Evolutionary conservation across 1,140 invertebrate species (phyloP).

Genomic region (Reticulitermes speratus): DNA sequence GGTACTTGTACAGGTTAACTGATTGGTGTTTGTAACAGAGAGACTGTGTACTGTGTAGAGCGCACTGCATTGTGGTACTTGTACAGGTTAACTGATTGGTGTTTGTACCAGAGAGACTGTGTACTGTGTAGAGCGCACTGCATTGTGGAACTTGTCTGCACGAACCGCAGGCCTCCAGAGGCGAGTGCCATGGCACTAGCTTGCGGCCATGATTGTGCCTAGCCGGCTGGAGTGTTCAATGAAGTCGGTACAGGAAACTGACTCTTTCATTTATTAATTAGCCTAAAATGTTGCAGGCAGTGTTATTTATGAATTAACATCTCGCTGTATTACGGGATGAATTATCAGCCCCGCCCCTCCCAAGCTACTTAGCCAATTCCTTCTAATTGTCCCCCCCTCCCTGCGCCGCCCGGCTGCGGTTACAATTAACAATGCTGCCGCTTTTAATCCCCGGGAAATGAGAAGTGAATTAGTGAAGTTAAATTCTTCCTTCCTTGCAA

Average conservation of each 20-base stretch:
- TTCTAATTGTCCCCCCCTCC: slow-evolving; percentile 19
- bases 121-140: too few relatives aligned
- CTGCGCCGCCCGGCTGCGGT: neutral
- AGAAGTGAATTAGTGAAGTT: slow-evolving; percentile 29
- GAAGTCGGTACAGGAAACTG: neutral
- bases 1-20: too few relatives aligned
- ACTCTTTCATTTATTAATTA: slow-evolving; percentile 29
- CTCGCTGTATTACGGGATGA: slow-evolving; percentile 24
- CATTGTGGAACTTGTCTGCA: too few relatives aligned
- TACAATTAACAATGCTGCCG: slow-evolving; percentile 15
- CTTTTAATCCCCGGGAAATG: slow-evolving; percentile 23
- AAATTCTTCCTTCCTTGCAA: slow-evolving; percentile 19
- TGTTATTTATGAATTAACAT: slow-evolving; percentile 30
- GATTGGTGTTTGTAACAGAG: too few relatives aligned
- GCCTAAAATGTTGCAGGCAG: slow-evolving; percentile 13
- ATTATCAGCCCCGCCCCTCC: slow-evolving; percentile 8
- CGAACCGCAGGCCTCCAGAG: too few relatives aligned
- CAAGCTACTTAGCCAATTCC: slow-evolving; percentile 29
- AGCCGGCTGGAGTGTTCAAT: neutral
- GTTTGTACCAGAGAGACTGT: too few relatives aligned
- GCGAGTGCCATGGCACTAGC: too few relatives aligned
- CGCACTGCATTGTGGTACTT: too few relatives aligned
- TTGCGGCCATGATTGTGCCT: neutral
- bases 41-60: too few relatives aligned
- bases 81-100: too few relatives aligned